A percentile compares a stretch with the other conserved stretches of the same genome.
Conservation (phyloP, 2,113 vertebrate genomes). For the Motacilla tschutschensis region DNA sequence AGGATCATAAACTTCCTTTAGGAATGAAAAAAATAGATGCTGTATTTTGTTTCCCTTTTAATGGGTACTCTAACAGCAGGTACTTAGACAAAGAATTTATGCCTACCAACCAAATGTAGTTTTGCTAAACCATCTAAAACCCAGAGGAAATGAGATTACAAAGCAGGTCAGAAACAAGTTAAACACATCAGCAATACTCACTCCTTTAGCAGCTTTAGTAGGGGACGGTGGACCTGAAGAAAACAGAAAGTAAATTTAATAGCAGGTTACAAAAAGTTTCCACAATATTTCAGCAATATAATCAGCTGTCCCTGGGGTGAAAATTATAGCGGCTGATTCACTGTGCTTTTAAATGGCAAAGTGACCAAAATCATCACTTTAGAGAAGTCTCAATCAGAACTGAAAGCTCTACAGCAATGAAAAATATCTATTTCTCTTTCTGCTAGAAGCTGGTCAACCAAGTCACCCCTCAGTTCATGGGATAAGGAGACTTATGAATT, state of each 20-base stretch:
- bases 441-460: background rate
- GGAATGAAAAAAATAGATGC: background rate
- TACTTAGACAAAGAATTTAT: background rate
- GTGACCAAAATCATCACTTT: background rate
- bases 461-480: background rate
- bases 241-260: slow-evolving; percentile 19
- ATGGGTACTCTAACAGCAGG: background rate
- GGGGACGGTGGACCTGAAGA: slow-evolving; percentile 92
- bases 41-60: background rate
- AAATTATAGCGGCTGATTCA: background rate
- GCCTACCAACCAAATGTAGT: background rate
- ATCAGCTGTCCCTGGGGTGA: background rate
- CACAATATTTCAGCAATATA: background rate
- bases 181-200: slow-evolving; percentile 74
- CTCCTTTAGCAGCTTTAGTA: slow-evolving; percentile 90
- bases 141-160: background rate
- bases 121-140: background rate
- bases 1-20: background rate
- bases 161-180: background rate
- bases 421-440: background rate
- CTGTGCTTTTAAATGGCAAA: background rate
- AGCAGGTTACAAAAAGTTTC: background rate
- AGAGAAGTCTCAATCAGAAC: background rate
- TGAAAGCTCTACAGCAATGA: background rate
- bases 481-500: background rate